Conservation (phyloP, 2,113 vertebrate genomes). For the Galemys pyrenaicus region DNA sequence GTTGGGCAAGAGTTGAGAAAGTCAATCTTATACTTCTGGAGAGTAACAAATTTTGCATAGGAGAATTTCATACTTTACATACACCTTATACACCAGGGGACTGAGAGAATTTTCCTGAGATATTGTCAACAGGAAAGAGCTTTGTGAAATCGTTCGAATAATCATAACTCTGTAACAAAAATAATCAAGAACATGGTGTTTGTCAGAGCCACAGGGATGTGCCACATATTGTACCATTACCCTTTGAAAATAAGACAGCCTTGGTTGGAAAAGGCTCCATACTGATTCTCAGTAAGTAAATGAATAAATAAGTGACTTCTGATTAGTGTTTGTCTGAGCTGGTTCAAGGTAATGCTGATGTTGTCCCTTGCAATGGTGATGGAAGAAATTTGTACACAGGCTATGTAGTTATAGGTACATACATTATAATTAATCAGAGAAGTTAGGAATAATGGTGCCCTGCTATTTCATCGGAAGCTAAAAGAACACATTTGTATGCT, state of each 20-base stretch:
- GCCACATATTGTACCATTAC: not conserved
- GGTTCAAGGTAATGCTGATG: not conserved
- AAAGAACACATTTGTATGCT: not conserved
- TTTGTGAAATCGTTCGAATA: conserved; percentile 13
- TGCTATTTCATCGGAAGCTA: not conserved
- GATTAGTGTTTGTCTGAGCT: not conserved
- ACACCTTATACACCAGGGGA: not conserved
- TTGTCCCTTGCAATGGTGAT: not conserved
- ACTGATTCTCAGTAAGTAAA: conserved; percentile 5
- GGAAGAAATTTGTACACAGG: not conserved
- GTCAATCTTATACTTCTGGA: not conserved
- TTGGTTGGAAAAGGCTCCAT: not conserved
- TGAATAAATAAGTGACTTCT: conserved; percentile 21
- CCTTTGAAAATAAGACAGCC: conserved; percentile 39
- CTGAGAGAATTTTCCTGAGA: not conserved
- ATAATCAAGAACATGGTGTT: not conserved
- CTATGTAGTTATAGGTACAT: not conserved
- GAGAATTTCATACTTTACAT: not conserved
- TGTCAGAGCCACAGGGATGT: not conserved
- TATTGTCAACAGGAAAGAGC: not conserved
- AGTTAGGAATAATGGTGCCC: not conserved
- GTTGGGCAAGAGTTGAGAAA: conserved; percentile 4
- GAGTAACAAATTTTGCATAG: not conserved
- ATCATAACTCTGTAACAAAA: conserved; percentile 11
- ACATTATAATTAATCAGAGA: conserved; percentile 4